Conservation (phyloP, 2,797 vertebrate species). For the Muscicapa striata region DNA sequence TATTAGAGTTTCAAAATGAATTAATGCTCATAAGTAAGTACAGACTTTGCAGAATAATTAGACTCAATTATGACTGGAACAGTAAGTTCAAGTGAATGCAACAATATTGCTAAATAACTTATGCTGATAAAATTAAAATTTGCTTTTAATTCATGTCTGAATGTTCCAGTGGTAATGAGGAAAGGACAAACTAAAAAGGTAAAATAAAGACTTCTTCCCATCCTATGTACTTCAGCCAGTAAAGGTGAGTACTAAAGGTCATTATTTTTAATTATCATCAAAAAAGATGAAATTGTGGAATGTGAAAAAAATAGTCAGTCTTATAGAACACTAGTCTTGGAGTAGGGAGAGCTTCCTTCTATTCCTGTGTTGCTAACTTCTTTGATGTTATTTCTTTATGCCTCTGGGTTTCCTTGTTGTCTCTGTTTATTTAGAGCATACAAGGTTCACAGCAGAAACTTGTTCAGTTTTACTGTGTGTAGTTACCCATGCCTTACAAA, state of each 20-base stretch:
- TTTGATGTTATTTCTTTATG: constrained; percentile 2
- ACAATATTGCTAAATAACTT: neutral
- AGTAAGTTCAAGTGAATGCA: neutral
- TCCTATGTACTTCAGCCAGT: neutral
- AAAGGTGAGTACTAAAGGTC: neutral
- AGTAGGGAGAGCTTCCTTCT: neutral
- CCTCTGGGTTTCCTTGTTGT: neutral
- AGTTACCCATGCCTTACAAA: neutral
- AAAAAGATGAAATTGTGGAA: neutral
- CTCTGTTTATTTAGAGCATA: neutral
- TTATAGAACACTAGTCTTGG: neutral
- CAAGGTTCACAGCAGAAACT: neutral
- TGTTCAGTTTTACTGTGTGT: neutral
- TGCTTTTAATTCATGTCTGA: neutral
- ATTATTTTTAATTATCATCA: neutral
- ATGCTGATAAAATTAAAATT: neutral
- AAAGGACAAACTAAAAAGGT: neutral
- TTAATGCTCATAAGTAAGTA: constrained; percentile 35
- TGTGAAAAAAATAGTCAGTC: neutral
- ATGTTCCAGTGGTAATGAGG: neutral
- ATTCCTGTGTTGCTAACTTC: neutral
- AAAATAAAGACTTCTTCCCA: neutral
- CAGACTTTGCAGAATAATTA: constrained; percentile 17
- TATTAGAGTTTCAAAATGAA: neutral
- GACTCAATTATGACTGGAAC: neutral